Conservation (phyloP, 1,140 invertebrate species). For the Micrasema longulum region DNA sequence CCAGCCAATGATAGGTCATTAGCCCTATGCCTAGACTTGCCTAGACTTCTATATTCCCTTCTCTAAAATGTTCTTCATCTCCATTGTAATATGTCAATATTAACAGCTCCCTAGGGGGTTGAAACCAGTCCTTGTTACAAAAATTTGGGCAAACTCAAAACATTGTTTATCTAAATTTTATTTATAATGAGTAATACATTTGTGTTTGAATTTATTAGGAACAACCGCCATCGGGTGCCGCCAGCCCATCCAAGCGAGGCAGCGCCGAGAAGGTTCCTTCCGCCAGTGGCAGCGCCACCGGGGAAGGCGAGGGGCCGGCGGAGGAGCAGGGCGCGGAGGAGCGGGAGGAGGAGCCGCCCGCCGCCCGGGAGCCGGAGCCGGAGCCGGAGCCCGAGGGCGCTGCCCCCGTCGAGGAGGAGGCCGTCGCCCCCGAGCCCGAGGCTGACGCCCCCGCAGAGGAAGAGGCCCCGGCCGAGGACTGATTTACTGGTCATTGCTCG, state of each 20-base stretch:
- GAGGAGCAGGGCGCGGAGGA: neutral
- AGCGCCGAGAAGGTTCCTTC: slow-evolving; percentile 12
- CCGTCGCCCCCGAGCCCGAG: neutral
- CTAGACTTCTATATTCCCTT: neutral
- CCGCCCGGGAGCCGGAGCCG: neutral
- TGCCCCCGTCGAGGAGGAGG: neutral
- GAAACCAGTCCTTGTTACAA: no score
- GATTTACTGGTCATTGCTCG: no score
- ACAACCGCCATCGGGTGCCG: neutral
- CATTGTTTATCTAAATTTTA: no score
- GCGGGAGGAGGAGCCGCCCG: neutral
- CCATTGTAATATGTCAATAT: no score
- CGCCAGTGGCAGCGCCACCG: neutral
- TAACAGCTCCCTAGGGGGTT: no score
- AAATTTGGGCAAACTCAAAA: no score
- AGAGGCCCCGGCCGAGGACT: slow-evolving; percentile 9
- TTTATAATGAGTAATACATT: neutral
- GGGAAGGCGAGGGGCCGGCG: slow-evolving; percentile 3
- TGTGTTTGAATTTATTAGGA: neutral
- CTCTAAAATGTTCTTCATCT: no score
- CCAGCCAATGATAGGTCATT: no score
- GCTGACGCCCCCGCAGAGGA: slow-evolving; percentile 1
- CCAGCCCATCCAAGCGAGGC: neutral
- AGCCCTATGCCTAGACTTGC: neutral
- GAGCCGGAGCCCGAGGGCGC: neutral